Conservation (phyloP, 2,797 vertebrate species). For the Oreortyx pictus region DNA sequence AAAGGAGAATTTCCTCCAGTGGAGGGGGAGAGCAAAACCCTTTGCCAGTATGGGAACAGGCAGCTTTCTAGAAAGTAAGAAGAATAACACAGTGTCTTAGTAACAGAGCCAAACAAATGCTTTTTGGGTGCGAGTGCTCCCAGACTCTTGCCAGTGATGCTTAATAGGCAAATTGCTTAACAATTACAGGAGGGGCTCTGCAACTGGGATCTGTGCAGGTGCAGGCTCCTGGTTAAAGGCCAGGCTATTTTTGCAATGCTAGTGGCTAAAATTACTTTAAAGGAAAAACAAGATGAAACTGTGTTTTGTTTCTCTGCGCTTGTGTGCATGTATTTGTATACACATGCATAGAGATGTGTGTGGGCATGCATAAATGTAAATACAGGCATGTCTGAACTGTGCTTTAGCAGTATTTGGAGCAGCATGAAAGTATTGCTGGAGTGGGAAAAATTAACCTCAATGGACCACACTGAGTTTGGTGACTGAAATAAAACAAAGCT, state of each 20-base stretch:
- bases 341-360: neutral
- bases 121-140: constrained; percentile 58
- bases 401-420: constrained; percentile 41
- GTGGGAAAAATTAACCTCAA: constrained; percentile 66
- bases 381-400: neutral
- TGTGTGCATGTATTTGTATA: neutral
- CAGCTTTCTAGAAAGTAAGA: constrained; percentile 75
- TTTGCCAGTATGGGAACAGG: constrained; percentile 29
- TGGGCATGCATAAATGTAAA: neutral
- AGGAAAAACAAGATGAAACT: constrained; percentile 75
- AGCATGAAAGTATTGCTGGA: constrained; percentile 49
- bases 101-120: constrained; percentile 79
- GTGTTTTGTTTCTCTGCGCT: constrained; percentile 42
- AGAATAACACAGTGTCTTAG: constrained; percentile 77
- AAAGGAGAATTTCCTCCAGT: constrained; percentile 73
- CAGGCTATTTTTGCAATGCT: constrained; percentile 80
- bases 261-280: constrained; percentile 76
- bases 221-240: constrained; percentile 76
- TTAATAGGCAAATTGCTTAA: constrained; percentile 78
- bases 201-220: constrained; percentile 80
- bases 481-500: constrained; percentile 21
- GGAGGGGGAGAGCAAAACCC: constrained; percentile 60
- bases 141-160: constrained; percentile 80
- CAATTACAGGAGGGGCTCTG: constrained; percentile 67
- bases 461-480: constrained; percentile 52